phyloP scores from a whole-genome alignment of 2,113 vertebrate genomes.

The Puntigrus tetrazona region DNA sequence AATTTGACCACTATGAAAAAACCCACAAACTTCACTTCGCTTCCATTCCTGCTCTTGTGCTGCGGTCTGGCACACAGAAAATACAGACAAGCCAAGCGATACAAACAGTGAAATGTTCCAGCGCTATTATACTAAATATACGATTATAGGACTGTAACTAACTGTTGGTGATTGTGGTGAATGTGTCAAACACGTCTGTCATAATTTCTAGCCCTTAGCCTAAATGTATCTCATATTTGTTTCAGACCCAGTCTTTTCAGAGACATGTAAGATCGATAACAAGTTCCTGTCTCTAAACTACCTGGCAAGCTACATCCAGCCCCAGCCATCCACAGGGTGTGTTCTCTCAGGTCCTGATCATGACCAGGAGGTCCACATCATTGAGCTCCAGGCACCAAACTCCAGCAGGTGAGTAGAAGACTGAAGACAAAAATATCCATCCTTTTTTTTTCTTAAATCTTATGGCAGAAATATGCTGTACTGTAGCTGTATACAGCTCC shows the following conservation, averaged over 20 bases:
- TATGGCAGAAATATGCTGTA: neutral
- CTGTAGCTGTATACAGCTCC: neutral
- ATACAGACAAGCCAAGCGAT: neutral
- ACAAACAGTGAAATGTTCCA: neutral
- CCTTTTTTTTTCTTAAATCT: neutral
- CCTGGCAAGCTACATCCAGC: slow-evolving; percentile 87
- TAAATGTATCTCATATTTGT: slow-evolving; percentile 33
- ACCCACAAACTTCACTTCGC: neutral
- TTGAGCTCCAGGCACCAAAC: slow-evolving; percentile 91
- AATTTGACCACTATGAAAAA: neutral
- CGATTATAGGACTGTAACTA: neutral
- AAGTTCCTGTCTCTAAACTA: slow-evolving; percentile 97
- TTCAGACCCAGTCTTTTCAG: slow-evolving; percentile 86
- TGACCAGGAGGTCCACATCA: slow-evolving; percentile 87
- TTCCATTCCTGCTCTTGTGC: neutral
- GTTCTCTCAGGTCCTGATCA: slow-evolving; percentile 76
- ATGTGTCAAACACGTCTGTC: neutral
- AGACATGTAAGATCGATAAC: slow-evolving; percentile 87
- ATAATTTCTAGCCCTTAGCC: neutral
- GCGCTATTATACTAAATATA: neutral
- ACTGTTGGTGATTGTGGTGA: neutral
- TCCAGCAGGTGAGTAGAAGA: slow-evolving; percentile 85
- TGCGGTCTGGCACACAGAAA: neutral
- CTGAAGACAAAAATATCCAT: neutral
- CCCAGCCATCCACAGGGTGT: slow-evolving; percentile 86